Evolutionary conservation across 2,888 invertebrate genomes (phyloP).

Genomic region (Ophion ventricosus): DNA sequence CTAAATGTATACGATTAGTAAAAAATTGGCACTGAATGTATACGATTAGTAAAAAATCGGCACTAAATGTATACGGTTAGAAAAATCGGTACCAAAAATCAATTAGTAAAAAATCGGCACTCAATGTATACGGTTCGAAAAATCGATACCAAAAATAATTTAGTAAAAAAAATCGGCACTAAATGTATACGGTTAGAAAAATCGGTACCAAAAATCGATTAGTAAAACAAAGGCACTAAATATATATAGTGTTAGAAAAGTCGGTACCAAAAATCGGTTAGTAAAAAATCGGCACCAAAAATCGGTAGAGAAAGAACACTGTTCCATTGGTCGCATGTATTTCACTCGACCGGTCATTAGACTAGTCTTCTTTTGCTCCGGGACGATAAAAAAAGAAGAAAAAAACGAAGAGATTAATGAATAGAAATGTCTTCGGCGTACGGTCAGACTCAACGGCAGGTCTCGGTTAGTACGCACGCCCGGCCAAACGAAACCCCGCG

Average conservation of each 20-base stretch:
- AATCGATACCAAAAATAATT: not conserved
- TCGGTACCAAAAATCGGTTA: not conserved
- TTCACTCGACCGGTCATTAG: not conserved
- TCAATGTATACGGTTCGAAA: no score
- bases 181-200: not conserved
- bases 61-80: no score
- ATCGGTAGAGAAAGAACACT: not conserved
- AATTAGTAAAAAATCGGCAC: no score
- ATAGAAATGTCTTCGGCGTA: not conserved
- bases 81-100: no score
- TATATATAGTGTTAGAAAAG: not conserved
- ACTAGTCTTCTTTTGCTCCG: slow-evolving; percentile 20
- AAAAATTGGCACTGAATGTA: no score
- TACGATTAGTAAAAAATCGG: no score
- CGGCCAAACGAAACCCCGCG: slow-evolving; percentile 61
- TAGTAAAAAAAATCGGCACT: not conserved
- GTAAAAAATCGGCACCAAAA: not conserved
- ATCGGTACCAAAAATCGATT: not conserved
- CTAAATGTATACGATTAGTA: not conserved
- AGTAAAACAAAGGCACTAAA: not conserved
- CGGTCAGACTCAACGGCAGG: slow-evolving; percentile 11
- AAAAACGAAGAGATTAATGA: not conserved
- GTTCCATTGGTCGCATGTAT: not conserved
- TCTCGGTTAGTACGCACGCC: slow-evolving; percentile 28
- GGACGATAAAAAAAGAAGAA: slow-evolving; percentile 14